Percentiles rank a stretch among this genome's conserved stretches.
These are phyloP conservation scores for Gryllus bimaculatus DNA, from an alignment of 1,140 invertebrate species.

Conservation along the genomic window DNA sequence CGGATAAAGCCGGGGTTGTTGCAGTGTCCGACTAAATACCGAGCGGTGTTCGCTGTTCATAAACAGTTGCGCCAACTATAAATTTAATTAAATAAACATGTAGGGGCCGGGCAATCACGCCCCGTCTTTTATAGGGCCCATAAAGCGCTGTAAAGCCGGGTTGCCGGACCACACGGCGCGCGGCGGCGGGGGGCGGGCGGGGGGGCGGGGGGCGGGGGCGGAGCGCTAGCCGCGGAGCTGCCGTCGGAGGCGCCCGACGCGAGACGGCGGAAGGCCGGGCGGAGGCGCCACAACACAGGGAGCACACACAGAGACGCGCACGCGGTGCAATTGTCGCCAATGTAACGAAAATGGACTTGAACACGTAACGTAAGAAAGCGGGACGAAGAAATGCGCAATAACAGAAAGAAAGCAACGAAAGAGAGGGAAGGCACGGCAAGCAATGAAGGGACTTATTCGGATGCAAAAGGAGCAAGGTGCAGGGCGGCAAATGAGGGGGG, in stretches of 20 bases:
- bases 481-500: too few relatives aligned
- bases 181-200: too few relatives aligned
- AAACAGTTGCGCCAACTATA: not conserved
- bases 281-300: not conserved
- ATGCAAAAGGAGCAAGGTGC: too few relatives aligned
- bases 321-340: too few relatives aligned
- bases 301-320: not conserved
- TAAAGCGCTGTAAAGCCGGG: not conserved
- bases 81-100: conserved; percentile 6
- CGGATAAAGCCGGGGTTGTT: not conserved
- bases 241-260: not conserved
- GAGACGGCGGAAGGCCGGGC: not conserved
- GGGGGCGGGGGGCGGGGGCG: too few relatives aligned
- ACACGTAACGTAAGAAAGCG: too few relatives aligned
- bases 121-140: not conserved
- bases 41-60: not conserved
- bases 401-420: too few relatives aligned
- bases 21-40: not conserved
- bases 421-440: too few relatives aligned
- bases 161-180: not conserved
- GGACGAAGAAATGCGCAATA: too few relatives aligned
- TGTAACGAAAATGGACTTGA: too few relatives aligned
- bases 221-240: too few relatives aligned
- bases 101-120: not conserved
- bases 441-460: too few relatives aligned